These are phyloP conservation scores for Bubo bubo DNA, from an alignment of 2,113 vertebrate genomes.

Conservation along the genomic window DNA sequence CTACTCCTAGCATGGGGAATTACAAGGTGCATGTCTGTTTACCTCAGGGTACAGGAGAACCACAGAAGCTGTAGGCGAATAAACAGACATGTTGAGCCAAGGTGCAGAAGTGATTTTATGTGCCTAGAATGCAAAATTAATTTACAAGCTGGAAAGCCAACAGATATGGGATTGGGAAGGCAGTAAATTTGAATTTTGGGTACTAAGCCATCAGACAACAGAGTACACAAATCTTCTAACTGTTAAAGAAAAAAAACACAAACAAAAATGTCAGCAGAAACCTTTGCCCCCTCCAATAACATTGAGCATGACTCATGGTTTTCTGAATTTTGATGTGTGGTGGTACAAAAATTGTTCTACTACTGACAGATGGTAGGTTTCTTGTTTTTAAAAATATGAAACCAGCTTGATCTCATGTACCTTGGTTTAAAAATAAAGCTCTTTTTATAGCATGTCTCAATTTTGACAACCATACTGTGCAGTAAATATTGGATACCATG, in stretches of 20 bases:
- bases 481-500: not conserved
- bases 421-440: slow-evolving; percentile 39
- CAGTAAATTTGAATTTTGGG: not conserved
- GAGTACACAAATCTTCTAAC: not conserved
- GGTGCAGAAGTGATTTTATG: not conserved
- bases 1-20: not conserved
- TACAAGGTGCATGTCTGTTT: not conserved
- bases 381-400: not conserved
- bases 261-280: not conserved
- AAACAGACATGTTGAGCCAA: not conserved
- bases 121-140: not conserved
- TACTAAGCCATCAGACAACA: not conserved
- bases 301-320: not conserved
- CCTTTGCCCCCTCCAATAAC: not conserved
- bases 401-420: slow-evolving; percentile 7
- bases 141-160: not conserved
- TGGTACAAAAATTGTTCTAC: not conserved
- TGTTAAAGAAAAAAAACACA: not conserved
- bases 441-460: slow-evolving; percentile 12
- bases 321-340: not conserved
- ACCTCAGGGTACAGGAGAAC: not conserved
- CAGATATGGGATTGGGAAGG: not conserved
- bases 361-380: not conserved
- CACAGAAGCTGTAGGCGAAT: not conserved
- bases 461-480: not conserved